Conservation (phyloP, 1,140 invertebrate species). For the Hetaerina americana region DNA sequence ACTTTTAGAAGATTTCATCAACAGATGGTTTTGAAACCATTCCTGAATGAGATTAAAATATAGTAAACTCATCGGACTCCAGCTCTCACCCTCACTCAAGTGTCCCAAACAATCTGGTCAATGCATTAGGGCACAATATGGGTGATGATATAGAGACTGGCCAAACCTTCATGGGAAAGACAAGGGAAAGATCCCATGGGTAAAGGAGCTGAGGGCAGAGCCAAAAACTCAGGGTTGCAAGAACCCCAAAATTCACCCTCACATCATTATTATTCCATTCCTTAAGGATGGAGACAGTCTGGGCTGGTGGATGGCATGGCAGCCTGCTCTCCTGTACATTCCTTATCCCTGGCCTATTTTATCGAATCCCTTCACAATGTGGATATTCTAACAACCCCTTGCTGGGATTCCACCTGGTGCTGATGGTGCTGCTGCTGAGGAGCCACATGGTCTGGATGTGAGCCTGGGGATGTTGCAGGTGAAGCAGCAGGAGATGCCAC, state of each 20-base stretch:
- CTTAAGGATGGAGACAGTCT: no score
- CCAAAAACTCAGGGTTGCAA: no score
- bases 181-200: no score
- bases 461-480: slow-evolving; percentile 18
- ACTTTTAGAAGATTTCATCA: no score
- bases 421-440: neutral
- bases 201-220: no score
- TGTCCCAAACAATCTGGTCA: neutral
- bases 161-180: neutral
- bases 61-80: no score
- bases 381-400: slow-evolving; percentile 18
- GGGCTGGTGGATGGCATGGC: neutral
- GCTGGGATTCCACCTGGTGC: slow-evolving; percentile 8
- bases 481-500: slow-evolving; percentile 19
- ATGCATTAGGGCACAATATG: neutral
- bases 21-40: no score
- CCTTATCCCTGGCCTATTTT: neutral
- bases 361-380: slow-evolving; percentile 16
- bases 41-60: no score
- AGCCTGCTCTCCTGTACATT: neutral
- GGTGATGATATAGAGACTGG: neutral
- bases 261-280: no score
- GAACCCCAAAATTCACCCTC: no score
- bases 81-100: neutral
- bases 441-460: slow-evolving; percentile 16